These are phyloP conservation scores for Euglossa dilemma DNA, from an alignment of 1,140 invertebrate genomes.

Conservation along the genomic window DNA sequence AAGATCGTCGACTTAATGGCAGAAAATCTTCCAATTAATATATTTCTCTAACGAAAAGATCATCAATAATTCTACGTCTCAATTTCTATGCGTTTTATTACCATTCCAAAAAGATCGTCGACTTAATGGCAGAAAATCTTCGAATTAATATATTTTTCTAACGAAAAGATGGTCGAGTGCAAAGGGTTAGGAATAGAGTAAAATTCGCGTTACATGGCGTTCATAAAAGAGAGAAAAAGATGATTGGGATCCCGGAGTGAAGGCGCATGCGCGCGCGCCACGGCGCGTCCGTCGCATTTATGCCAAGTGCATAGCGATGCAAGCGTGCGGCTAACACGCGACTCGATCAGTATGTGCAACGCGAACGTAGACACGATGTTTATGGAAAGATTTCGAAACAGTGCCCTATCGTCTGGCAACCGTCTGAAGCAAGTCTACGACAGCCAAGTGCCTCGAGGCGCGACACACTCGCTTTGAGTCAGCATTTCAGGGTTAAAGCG, in stretches of 20 bases:
- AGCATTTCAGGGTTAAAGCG: slow-evolving; percentile 1
- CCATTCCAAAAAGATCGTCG: too few relatives aligned
- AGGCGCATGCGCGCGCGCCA: neutral
- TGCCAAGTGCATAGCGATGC: neutral
- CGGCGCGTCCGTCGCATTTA: neutral
- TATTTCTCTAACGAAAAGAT: too few relatives aligned
- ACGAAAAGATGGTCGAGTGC: too few relatives aligned
- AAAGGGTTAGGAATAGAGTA: neutral
- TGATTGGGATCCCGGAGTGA: neutral
- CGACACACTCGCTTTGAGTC: slow-evolving; percentile 16
- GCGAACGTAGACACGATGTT: neutral
- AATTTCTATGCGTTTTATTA: too few relatives aligned
- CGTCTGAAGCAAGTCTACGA: slow-evolving; percentile 51
- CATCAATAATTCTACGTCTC: too few relatives aligned
- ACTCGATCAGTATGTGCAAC: slow-evolving; percentile 2
- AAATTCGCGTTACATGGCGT: neutral
- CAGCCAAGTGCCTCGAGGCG: slow-evolving; percentile 7
- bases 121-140: too few relatives aligned
- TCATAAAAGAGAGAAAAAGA: neutral
- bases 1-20: too few relatives aligned
- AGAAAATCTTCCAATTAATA: too few relatives aligned
- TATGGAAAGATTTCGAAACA: slow-evolving; percentile 40
- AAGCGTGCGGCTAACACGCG: neutral
- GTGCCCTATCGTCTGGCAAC: slow-evolving; percentile 46
- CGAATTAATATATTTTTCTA: too few relatives aligned